Evolutionary conservation across 2,797 vertebrate species (phyloP).

Genomic region (Taeniopygia guttata): DNA sequence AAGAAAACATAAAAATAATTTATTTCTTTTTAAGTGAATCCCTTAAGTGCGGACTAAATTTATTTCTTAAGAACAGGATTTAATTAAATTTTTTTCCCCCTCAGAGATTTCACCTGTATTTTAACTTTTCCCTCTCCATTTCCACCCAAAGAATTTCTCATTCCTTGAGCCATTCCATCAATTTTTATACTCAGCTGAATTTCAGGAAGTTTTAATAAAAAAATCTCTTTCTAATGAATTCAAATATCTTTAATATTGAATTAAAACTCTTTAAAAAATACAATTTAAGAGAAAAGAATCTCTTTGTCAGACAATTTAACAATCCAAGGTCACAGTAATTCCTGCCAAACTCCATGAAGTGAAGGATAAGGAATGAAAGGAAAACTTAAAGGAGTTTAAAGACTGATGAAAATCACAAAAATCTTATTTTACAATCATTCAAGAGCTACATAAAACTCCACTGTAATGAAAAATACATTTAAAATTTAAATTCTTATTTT

Average conservation of each 20-base stretch:
- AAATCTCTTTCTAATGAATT: neutral
- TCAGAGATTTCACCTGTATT: neutral
- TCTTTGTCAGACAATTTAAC: neutral
- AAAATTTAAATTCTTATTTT: neutral
- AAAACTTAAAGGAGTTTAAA: neutral
- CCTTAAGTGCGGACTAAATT: neutral
- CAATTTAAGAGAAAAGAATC: neutral
- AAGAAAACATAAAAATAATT: neutral
- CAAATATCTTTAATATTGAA: neutral
- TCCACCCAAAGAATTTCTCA: neutral
- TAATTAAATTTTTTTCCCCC: neutral
- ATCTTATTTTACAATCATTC: neutral
- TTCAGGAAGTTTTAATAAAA: neutral
- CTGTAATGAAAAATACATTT: rapidly evolving
- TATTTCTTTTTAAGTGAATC: neutral
- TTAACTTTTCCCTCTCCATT: neutral
- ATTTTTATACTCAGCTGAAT: neutral
- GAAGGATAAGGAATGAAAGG: neutral
- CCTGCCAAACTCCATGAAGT: neutral
- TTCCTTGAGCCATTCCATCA: neutral
- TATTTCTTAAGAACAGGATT: neutral
- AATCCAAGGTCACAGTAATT: neutral
- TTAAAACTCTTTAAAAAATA: neutral
- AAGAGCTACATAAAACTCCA: neutral
- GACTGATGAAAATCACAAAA: neutral